Base-by-base conservation (phyloP, 2,797 vertebrate species). In the Enoplosus armatus region DNA sequence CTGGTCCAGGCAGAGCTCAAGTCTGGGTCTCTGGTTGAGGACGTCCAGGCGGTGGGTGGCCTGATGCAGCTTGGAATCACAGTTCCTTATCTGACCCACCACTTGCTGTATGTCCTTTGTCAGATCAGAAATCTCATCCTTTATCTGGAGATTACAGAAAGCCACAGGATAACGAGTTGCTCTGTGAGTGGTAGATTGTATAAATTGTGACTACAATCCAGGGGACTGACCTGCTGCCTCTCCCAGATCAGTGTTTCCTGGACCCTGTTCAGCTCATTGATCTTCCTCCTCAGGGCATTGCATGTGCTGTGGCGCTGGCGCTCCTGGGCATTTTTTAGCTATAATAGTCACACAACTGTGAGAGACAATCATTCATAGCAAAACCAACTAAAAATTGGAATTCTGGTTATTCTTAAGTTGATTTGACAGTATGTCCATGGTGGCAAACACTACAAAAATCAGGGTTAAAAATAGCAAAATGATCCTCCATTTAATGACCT, bases 1-100 rank as follows among this genome's bases (percentile, higher is more conserved):
- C 8, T 29, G n/a, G 60, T 85, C 84, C 62, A 79, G 7, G 50
- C 84, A 83, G 55, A 67, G 72, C 53, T 85, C 82, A 0, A 0
- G 31, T 77, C 78, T 31, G 50, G 75, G 74, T 68, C 86, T 87
- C 56, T 80, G 80, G 51, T 79, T 74, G 59, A 87, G 76, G 73
- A 85, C 76, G 53, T 87, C 60, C 66, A 90, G 76, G 41, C 67
- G 15, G 22, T 80, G 60, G 12, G 35, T 59, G 43, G 67, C 58
- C 39, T 58, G 80, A 24, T 76, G 64, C 64, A 85, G 51, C 55
- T 63, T 80, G 43, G 37, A 61, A 1, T 81, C 75, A 54, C 51
- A 85, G 69, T 63, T 79, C 27, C n/a, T 59, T 14, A 84, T 69
- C 55, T 78, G 76, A 43, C 33, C 29, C 6, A 3, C 3, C 18